Evolutionary conservation across 2,113 vertebrate species (phyloP).

Genomic region (Gavialis gangeticus): DNA sequence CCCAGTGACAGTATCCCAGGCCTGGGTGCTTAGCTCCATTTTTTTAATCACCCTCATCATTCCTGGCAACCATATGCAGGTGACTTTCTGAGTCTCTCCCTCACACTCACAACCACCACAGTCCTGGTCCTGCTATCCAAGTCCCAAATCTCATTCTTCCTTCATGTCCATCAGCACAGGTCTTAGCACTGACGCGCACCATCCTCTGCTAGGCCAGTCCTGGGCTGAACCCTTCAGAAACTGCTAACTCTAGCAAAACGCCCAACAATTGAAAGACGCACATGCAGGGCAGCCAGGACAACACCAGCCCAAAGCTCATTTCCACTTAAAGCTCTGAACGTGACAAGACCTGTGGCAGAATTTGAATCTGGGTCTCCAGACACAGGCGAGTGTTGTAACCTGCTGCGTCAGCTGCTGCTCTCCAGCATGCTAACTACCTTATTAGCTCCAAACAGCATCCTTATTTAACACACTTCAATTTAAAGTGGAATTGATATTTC

Average conservation of each 20-base stretch:
- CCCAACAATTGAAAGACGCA: constrained; percentile 38
- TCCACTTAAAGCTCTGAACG: background rate
- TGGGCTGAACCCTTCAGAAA: background rate
- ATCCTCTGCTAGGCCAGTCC: background rate
- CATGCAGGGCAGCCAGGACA: constrained; percentile 50
- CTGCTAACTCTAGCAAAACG: constrained; percentile 21
- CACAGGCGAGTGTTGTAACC: constrained; percentile 26
- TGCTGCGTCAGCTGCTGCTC: constrained; percentile 49
- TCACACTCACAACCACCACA: background rate
- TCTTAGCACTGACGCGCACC: background rate
- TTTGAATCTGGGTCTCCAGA: background rate
- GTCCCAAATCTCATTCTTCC: background rate
- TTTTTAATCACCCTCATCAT: no score
- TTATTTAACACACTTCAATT: constrained; percentile 73
- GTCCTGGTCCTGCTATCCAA: background rate
- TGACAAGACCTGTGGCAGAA: background rate
- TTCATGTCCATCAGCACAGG: rapidly evolving
- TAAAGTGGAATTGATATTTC: constrained; percentile 76
- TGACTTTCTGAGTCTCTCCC: no score
- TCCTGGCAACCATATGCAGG: no score
- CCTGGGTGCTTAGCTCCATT: no score
- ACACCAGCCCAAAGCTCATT: constrained; percentile 68
- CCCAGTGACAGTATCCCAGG: no score
- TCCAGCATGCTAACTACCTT: constrained; percentile 53
- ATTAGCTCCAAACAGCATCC: constrained; percentile 69